Evolutionary conservation across 2,888 invertebrate species (phyloP), one percentile per base, ranked within the genome.

Genomic region (Phaonia tiefii): DNA sequence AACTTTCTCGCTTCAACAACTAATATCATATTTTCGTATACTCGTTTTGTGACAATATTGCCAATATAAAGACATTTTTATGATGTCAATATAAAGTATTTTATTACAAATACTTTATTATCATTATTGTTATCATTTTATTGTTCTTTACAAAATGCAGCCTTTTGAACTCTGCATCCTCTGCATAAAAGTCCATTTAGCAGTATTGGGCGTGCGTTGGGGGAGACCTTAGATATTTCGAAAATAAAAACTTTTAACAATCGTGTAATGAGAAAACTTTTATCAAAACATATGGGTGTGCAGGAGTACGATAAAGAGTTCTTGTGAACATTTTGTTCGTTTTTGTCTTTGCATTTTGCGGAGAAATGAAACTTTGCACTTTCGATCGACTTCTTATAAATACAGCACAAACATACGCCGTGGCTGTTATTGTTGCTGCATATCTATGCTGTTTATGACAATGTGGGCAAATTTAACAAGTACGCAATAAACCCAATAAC

Each of bases 211-310:
- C 11, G 54, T 22, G 22, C 54, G 31, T 49, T 49, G 10, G 20
- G 5, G 17, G 17, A 20, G 17, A 10, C 20, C 7, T 46, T 17
- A 20, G 20, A 7, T 8, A 49, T 20, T 7, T 49, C 8, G 17
- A 49, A 49, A 49, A 67, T 67, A 51, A 56, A 65, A 75, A 15
- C 44, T 75, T 74, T 58, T 73, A 82, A 82, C 79, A 76, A 82
- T 82, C 70, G 75, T 73, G 79, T 82, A 82, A 82, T 79, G 82
- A 73, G 82, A 79, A 82, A 82, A 82, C 72, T 82, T 82, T 82
- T 63, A 11, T 11, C 3, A 11, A 3, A 54, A 25, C 54, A 13
- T 54, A 54, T 25, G 25, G n/a, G n/a, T n/a, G n/a, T n/a, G n/a
- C n/a, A n/a, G n/a, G 54, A 44, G 8, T 8, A 31, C 31, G 31